A percentile compares a stretch with the other conserved stretches of the same genome.
Evolutionary conservation across 2,797 vertebrate genomes (phyloP).

Genomic region (Myotis planiceps): DNA sequence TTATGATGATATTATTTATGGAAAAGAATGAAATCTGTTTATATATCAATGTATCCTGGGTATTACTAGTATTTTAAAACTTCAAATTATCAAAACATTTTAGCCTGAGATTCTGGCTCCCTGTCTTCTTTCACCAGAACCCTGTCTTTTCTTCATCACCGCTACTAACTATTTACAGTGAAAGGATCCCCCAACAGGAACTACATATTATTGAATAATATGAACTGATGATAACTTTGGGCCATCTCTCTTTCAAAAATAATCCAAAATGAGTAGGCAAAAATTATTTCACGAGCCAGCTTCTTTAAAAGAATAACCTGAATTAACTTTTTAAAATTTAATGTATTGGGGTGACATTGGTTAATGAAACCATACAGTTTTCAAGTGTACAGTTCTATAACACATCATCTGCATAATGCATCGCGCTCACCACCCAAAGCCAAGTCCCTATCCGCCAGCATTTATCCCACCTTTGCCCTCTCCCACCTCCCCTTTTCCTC

Average conservation of each 20-base stretch:
- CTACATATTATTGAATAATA: not conserved
- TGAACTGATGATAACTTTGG: not conserved
- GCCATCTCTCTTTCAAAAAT: not conserved
- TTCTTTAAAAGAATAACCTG: constrained; percentile 7
- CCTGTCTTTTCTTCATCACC: not conserved
- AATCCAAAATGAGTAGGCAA: not conserved
- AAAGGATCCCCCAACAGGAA: not conserved
- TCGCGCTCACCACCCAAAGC: not conserved
- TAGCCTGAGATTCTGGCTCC: not conserved
- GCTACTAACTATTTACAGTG: not conserved
- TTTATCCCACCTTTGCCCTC: not conserved
- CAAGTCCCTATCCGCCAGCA: not conserved
- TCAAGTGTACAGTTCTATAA: not conserved
- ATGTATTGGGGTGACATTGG: not conserved
- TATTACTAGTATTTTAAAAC: not conserved
- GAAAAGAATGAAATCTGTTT: not conserved
- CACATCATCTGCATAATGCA: not conserved
- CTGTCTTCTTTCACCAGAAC: not conserved
- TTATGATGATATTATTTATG: not conserved
- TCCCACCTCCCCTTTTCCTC: not conserved
- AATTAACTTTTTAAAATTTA: not conserved
- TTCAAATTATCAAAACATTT: not conserved
- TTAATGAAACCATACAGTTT: not conserved
- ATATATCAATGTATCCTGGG: not conserved
- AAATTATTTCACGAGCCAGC: not conserved